phyloP scores from a whole-genome alignment of 1,140 invertebrate genomes.

The Notospermus geniculatus region DNA sequence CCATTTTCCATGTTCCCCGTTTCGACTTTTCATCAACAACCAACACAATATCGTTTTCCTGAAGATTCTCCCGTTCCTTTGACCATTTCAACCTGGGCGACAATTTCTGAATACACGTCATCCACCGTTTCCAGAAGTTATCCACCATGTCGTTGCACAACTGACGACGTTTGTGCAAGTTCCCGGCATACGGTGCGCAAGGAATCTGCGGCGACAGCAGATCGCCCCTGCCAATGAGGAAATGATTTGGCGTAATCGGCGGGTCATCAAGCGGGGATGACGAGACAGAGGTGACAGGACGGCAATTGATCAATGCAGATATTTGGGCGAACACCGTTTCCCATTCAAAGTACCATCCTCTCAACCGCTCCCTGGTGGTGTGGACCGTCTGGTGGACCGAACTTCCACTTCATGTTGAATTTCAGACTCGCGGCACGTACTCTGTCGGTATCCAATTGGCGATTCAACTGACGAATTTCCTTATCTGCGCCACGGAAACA shows the following conservation, averaged over 20 bases:
- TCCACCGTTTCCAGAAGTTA: neutral
- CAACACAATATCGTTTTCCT: neutral
- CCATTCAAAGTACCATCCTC: neutral
- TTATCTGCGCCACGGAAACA: too few relatives aligned
- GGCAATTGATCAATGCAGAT: neutral
- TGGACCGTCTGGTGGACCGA: neutral
- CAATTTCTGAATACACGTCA: neutral
- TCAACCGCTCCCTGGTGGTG: neutral
- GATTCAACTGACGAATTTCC: neutral
- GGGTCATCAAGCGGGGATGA: neutral
- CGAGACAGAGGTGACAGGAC: neutral
- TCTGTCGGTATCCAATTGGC: neutral
- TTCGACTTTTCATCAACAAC: neutral
- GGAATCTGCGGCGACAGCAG: neutral
- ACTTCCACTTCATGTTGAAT: neutral
- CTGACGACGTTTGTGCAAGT: neutral
- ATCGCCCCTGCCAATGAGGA: neutral
- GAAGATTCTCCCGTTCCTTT: neutral
- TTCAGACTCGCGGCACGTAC: neutral
- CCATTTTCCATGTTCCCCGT: neutral
- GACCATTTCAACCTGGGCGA: neutral
- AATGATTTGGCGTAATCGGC: slow-evolving; percentile 2
- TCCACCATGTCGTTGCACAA: neutral
- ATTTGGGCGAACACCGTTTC: neutral
- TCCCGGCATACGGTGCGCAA: neutral